A percentile compares a stretch with the other conserved stretches of the same genome.
These are phyloP conservation scores for Sthenelais limicola DNA, from an alignment of 2,888 invertebrate species.

Conservation along the genomic window DNA sequence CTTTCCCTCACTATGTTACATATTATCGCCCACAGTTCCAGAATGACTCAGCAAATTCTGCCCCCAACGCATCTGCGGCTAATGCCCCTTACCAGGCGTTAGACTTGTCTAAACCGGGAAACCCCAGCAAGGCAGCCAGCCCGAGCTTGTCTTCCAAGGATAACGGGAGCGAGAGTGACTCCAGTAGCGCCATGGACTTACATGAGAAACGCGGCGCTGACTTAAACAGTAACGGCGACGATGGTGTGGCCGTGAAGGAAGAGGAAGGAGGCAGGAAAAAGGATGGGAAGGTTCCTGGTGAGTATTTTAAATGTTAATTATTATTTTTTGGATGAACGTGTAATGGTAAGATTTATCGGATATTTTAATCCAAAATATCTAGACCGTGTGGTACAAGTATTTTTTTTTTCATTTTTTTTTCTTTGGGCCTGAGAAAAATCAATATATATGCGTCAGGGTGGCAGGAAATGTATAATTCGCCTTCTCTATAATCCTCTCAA, in stretches of 20 bases:
- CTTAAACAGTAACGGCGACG: neutral
- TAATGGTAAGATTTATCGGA: too few species aligned
- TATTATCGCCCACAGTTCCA: conserved; percentile 37
- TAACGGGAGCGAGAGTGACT: conserved; percentile 30
- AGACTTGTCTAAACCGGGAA: conserved; percentile 37
- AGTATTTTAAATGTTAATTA: too few species aligned
- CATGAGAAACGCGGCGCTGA: neutral
- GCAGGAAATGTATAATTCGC: too few species aligned
- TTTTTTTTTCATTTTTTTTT: too few species aligned
- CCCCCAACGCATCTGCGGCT: neutral
- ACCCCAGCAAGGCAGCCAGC: neutral
- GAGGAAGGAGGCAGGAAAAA: neutral
- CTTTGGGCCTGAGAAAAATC: too few species aligned
- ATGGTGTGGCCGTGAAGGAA: conserved; percentile 4
- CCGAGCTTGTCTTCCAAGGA: conserved; percentile 12
- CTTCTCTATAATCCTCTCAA: too few species aligned
- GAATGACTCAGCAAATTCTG: neutral
- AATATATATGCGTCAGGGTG: too few species aligned
- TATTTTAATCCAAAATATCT: too few species aligned
- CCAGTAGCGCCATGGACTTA: neutral
- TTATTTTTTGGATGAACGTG: too few species aligned
- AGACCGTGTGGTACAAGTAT: too few species aligned
- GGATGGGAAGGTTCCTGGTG: neutral
- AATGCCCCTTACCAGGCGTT: conserved; percentile 31
- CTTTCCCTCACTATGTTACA: conserved; percentile 40